Percentiles rank a stretch among this genome's conserved stretches.
phyloP scores from a whole-genome alignment of 2,888 invertebrate species.

The Biston stratarius region DNA sequence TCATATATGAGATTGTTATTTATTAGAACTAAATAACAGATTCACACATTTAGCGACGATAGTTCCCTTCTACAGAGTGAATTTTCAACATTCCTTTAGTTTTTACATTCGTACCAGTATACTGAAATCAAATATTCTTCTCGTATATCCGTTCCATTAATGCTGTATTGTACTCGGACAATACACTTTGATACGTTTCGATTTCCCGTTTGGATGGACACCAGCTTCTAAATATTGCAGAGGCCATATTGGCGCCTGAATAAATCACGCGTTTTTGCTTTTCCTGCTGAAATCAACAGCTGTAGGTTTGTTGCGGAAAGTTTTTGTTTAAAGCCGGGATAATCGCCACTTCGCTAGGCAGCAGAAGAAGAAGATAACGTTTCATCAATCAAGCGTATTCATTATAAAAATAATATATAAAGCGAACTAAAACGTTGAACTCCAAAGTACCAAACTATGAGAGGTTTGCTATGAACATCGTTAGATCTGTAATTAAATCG shows the following conservation, averaged over 20 bases:
- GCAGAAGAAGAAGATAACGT: too few species aligned
- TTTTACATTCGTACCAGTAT: background rate
- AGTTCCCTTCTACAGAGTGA: too few species aligned
- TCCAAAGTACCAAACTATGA: conserved; percentile 3
- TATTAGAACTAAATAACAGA: too few species aligned
- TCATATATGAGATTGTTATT: too few species aligned
- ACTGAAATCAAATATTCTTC: conserved; percentile 31
- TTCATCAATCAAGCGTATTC: too few species aligned
- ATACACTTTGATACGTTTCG: conserved; percentile 50
- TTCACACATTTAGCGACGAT: too few species aligned
- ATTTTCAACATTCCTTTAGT: too few species aligned
- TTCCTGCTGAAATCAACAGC: background rate
- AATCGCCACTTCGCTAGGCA: too few species aligned
- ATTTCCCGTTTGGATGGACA: conserved; percentile 46
- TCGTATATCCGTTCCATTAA: conserved; percentile 45
- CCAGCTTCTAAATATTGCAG: conserved; percentile 39
- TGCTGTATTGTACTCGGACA: conserved; percentile 52
- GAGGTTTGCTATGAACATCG: conserved; percentile 2
- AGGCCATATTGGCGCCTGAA: conserved; percentile 34
- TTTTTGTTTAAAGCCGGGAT: too few species aligned
- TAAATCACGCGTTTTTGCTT: conserved; percentile 37
- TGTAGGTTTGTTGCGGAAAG: too few species aligned
- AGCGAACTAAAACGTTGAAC: background rate
- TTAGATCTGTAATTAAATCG: conserved; percentile 23
- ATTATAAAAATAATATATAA: too few species aligned